Conservation (phyloP, 2,797 vertebrate genomes). For the Dendrocincla tyrannina region DNA sequence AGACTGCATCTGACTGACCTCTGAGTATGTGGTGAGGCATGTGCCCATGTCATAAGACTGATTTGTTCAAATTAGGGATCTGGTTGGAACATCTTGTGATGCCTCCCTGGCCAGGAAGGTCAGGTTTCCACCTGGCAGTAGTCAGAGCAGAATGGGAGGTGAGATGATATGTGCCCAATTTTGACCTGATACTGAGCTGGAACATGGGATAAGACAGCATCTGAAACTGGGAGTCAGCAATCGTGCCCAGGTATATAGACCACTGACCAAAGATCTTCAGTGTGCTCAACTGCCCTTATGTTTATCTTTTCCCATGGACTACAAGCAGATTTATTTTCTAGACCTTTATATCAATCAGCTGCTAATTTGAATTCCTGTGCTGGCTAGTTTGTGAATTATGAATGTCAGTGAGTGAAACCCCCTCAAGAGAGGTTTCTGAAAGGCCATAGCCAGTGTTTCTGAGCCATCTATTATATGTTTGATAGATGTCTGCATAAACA, state of each 20-base stretch:
- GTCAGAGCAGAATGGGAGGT: background rate
- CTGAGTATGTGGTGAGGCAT: background rate
- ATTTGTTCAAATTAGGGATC: background rate
- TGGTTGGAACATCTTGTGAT: background rate
- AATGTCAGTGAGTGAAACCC: background rate
- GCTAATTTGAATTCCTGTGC: background rate
- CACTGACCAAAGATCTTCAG: background rate
- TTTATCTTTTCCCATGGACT: background rate
- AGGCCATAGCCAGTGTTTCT: background rate
- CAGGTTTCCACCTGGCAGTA: background rate
- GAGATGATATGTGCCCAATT: background rate
- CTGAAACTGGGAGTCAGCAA: background rate
- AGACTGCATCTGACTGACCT: background rate
- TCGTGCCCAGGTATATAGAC: background rate
- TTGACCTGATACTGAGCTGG: background rate
- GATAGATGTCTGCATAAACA: background rate
- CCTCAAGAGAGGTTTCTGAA: background rate
- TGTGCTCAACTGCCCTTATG: background rate
- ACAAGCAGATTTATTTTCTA: background rate
- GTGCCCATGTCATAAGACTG: background rate
- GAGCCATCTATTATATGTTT: background rate
- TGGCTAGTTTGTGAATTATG: background rate
- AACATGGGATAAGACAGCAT: background rate
- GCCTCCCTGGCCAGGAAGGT: background rate
- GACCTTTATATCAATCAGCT: background rate